Evolutionary conservation across 2,888 invertebrate genomes (phyloP), one percentile per base, ranked within the genome.

Genomic region (Machimus rusticus): DNA sequence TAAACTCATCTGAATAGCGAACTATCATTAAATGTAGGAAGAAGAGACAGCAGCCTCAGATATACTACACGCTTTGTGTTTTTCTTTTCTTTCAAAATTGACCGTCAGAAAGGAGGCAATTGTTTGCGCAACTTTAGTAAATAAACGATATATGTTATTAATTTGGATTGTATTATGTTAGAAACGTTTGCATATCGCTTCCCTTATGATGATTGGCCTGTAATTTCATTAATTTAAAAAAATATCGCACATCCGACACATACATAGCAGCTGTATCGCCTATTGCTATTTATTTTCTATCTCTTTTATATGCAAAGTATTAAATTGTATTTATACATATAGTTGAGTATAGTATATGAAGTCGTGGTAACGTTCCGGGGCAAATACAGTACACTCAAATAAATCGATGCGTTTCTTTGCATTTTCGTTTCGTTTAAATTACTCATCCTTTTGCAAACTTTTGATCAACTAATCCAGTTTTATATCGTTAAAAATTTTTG

Each of bases 331-430:
- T 77, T 87, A 74, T 86, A 88, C 76, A 43, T 57, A 82, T 51
- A 84, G 43, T 57, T 84, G 34, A 66, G 89, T 91, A 91, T 92
- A 91, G 90, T 91, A 92, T 92, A 92, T 92, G 92, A 92, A 91
- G 92, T 92, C 92, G 92, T 92, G 92, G 92, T 79, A 46, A 43
- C 51, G 23, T 51, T 43, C 37, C 37, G 39, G 66, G 28, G 28
- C 43, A n/a, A 84, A 78, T 39, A 86, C 31, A 85, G 89, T 89
- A 89, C 89, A 88, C 89, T 89, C 89, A 89, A 89, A 89, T 89
- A 89, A 87, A 85, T 46, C 31, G 43, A 55, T 43, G 46, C 39
- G 28, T 51, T 81, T 81, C 28, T 66, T 66, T 66, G 66, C 66
- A 31, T 81, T 81, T 81, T 81, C 66, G 66, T 66, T 66, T 28